Conservation (phyloP, 2,888 invertebrate genomes). For the Galeopsomyia nigrocyanea region DNA sequence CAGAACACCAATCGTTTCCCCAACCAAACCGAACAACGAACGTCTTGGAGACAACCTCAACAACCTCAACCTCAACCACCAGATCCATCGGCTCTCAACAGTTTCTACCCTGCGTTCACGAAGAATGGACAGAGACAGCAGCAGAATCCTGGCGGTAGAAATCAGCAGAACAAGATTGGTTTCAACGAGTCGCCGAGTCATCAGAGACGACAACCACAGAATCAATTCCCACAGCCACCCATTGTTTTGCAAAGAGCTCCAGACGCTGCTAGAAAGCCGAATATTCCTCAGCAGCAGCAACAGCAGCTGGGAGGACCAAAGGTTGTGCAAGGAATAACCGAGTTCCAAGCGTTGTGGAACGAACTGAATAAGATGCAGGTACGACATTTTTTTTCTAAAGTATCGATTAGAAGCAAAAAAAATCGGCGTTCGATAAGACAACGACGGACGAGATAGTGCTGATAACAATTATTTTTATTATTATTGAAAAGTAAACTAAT, state of each 20-base stretch:
- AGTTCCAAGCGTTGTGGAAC: constrained; percentile 67
- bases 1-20: constrained; percentile 2
- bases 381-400: neutral
- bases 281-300: constrained; percentile 6
- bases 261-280: neutral
- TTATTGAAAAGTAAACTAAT: neutral
- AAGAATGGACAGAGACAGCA: constrained; percentile 16
- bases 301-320: constrained; percentile 11
- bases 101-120: constrained; percentile 24
- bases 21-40: neutral
- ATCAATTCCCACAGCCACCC: constrained; percentile 9
- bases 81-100: constrained; percentile 38
- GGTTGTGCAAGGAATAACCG: constrained; percentile 52
- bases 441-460: too few species aligned
- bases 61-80: constrained; percentile 28
- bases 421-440: too few species aligned
- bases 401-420: too few species aligned
- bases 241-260: constrained; percentile 26
- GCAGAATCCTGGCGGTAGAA: neutral
- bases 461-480: neutral
- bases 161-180: neutral
- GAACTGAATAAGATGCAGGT: constrained; percentile 62
- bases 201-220: neutral
- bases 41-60: constrained; percentile 27
- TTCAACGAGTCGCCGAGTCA: constrained; percentile 21